Evolutionary conservation across 2,797 vertebrate genomes (phyloP).

Genomic region (Trichosurus vulpecula): DNA sequence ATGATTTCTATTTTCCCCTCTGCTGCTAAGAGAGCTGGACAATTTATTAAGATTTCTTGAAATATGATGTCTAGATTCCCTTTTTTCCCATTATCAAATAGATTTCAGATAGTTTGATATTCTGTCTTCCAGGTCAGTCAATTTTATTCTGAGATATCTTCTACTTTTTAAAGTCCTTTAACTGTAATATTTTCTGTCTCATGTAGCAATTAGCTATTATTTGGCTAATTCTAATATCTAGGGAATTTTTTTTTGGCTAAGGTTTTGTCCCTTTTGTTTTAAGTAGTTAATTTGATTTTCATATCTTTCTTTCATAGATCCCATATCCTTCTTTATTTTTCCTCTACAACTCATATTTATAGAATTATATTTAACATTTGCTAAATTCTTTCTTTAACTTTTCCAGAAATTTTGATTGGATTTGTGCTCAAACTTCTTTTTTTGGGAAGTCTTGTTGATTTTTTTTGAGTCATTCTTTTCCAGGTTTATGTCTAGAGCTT

Average conservation of each 20-base stretch:
- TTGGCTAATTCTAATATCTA: neutral
- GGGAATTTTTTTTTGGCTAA: neutral
- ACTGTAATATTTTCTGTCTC: neutral
- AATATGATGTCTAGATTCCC: neutral
- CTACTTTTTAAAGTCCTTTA: neutral
- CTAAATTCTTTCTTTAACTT: neutral
- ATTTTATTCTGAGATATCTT: neutral
- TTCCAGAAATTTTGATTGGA: neutral
- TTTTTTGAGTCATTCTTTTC: neutral
- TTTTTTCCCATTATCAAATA: neutral
- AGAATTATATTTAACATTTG: too few relatives aligned
- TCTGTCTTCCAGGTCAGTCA: neutral
- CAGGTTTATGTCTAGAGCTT: neutral
- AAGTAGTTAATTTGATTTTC: neutral
- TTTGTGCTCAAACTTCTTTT: neutral
- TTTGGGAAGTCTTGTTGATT: too few relatives aligned
- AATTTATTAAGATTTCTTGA: neutral
- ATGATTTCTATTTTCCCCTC: neutral
- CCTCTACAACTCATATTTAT: neutral
- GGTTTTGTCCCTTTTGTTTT: neutral
- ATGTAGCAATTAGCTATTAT: neutral
- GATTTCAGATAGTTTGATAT: neutral
- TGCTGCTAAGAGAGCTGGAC: neutral
- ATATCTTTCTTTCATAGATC: neutral
- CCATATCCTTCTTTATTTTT: neutral